These are phyloP conservation scores for Sebastes cheni DNA, from an alignment of 2,797 vertebrate genomes.

Conservation along the genomic window DNA sequence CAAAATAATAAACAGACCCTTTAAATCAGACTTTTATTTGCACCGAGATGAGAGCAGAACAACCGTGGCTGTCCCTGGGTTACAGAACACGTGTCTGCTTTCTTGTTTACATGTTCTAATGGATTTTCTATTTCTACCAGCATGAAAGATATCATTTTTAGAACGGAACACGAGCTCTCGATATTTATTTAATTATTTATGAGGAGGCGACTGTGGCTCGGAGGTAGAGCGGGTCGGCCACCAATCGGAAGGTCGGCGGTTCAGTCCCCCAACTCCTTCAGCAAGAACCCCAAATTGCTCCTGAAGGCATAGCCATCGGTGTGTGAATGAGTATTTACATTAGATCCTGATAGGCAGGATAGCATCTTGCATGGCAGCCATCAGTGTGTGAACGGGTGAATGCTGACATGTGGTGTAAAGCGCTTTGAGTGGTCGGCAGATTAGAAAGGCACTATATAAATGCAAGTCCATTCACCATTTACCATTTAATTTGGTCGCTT, in stretches of 20 bases:
- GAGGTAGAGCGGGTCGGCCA: too few species aligned
- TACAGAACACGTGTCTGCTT: background rate
- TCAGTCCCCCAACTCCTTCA: too few species aligned
- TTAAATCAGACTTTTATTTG: background rate
- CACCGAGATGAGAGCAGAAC: background rate
- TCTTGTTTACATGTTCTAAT: background rate
- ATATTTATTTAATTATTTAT: background rate
- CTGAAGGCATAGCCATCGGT: too few species aligned
- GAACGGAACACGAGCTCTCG: background rate
- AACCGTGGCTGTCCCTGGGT: background rate
- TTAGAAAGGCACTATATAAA: too few species aligned
- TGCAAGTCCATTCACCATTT: too few species aligned
- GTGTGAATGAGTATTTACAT: too few species aligned
- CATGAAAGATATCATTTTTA: background rate
- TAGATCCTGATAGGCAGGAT: too few species aligned
- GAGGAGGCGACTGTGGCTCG: too few species aligned
- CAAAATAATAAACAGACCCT: background rate
- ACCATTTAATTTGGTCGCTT: background rate
- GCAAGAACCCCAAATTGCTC: too few species aligned
- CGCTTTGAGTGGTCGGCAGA: background rate
- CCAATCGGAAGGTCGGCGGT: too few species aligned
- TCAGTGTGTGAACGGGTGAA: background rate
- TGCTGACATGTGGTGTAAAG: background rate
- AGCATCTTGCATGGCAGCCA: too few species aligned
- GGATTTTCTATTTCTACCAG: background rate